phyloP scores from a whole-genome alignment of 1,140 invertebrate species.

The Elymnias hypermnestra region DNA sequence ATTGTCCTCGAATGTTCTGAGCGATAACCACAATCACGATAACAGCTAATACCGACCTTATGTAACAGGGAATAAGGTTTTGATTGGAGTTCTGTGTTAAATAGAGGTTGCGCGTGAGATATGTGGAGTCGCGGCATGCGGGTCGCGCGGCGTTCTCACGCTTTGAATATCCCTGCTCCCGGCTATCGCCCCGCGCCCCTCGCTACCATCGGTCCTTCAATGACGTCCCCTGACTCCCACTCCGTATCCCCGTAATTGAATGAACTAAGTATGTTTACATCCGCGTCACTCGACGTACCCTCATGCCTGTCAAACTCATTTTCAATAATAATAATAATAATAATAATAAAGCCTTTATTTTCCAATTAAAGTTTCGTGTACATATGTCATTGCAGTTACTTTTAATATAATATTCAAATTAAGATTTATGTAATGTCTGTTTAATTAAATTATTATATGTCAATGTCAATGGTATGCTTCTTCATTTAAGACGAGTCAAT shows the following conservation, averaged over 20 bases:
- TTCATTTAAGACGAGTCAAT: no score
- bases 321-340: neutral
- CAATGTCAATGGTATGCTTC: no score
- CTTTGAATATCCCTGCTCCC: constrained; percentile 73
- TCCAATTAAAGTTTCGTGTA: no score
- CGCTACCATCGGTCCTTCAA: constrained; percentile 48
- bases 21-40: constrained; percentile 55
- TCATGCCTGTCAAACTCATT: constrained; percentile 15
- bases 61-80: constrained; percentile 29
- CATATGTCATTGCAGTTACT: no score
- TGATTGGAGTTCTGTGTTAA: constrained; percentile 22
- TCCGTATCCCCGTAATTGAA: constrained; percentile 59
- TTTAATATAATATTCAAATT: no score
- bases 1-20: constrained; percentile 71
- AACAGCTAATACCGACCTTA: constrained; percentile 34
- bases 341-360: no score
- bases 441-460: no score
- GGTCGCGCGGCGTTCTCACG: constrained; percentile 72
- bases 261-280: constrained; percentile 61
- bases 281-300: constrained; percentile 29
- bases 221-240: constrained; percentile 58
- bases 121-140: constrained; percentile 71
- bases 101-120: constrained; percentile 71
- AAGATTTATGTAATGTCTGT: no score
- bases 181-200: constrained; percentile 32